Percentiles rank a stretch among this genome's conserved stretches.
Conservation (phyloP, 1,140 invertebrate genomes). For the Streblospio benedicti region DNA sequence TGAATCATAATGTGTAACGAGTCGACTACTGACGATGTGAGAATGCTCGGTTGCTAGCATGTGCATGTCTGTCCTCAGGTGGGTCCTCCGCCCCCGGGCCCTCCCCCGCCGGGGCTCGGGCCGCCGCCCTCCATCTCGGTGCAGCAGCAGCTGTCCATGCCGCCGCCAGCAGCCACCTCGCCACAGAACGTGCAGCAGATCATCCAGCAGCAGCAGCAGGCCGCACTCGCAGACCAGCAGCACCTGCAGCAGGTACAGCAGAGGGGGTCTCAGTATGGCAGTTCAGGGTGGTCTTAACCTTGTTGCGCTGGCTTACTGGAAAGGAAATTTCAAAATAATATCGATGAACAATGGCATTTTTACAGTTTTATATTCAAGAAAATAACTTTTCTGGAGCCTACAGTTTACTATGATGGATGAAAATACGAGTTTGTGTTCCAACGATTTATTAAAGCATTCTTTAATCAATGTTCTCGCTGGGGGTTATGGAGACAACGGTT, state of each 20-base stretch:
- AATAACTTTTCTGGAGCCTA: too few species aligned
- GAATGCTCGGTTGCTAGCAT: too few species aligned
- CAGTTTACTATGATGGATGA: too few species aligned
- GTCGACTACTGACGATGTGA: too few species aligned
- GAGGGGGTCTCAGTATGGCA: background rate
- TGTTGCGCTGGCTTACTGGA: slow-evolving; percentile 3
- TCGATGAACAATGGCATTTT: too few species aligned
- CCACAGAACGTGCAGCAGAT: slow-evolving; percentile 23
- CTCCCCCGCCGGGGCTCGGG: background rate
- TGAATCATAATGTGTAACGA: too few species aligned
- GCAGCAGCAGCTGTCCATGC: slow-evolving; percentile 1
- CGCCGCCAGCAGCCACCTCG: slow-evolving; percentile 13
- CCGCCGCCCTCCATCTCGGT: slow-evolving; percentile 5
- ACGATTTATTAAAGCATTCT: too few species aligned
- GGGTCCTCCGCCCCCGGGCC: slow-evolving; percentile 16
- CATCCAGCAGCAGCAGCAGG: slow-evolving; percentile 13
- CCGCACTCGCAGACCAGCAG: slow-evolving; percentile 9
- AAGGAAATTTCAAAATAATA: too few species aligned
- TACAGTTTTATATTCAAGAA: slow-evolving; percentile 6
- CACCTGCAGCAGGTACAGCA: slow-evolving; percentile 3
- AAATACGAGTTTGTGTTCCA: too few species aligned
- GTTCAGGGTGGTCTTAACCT: background rate
- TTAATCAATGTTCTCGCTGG: too few species aligned
- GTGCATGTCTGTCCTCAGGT: slow-evolving; percentile 18
- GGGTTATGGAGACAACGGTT: too few species aligned